phyloP scores from a whole-genome alignment of 2,113 vertebrate genomes.

The Mesoclemmys tuberculata region DNA sequence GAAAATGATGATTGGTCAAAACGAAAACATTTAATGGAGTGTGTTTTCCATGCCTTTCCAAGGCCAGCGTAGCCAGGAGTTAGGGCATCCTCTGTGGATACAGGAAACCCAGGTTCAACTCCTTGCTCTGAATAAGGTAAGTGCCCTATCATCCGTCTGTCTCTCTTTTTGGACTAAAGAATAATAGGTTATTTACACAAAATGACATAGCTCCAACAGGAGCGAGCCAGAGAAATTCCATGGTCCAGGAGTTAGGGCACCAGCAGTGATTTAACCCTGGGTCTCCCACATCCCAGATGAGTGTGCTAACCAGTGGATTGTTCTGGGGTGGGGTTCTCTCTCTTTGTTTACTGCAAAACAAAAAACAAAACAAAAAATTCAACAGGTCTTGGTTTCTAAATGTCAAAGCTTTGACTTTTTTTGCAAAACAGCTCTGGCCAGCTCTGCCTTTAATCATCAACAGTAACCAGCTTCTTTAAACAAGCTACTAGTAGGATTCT shows the following conservation, averaged over 20 bases:
- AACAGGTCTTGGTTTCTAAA: background rate
- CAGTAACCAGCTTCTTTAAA: background rate
- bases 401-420: background rate
- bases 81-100: background rate
- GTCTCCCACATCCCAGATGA: background rate
- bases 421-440: background rate
- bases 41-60: no score
- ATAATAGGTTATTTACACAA: background rate
- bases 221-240: no score
- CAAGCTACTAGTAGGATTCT: background rate
- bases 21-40: no score
- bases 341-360: no score
- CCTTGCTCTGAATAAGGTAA: background rate
- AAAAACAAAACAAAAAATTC: no score
- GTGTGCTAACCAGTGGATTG: background rate
- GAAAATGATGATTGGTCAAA: background rate
- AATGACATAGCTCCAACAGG: background rate
- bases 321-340: background rate
- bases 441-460: background rate
- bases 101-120: background rate
- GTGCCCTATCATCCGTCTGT: background rate
- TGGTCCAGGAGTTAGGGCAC: background rate
- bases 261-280: background rate
- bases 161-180: background rate
- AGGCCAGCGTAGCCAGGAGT: no score